A percentile compares a stretch with the other conserved stretches of the same genome.
Conservation (phyloP, 2,888 invertebrate genomes). For the Aethes cnicana region DNA sequence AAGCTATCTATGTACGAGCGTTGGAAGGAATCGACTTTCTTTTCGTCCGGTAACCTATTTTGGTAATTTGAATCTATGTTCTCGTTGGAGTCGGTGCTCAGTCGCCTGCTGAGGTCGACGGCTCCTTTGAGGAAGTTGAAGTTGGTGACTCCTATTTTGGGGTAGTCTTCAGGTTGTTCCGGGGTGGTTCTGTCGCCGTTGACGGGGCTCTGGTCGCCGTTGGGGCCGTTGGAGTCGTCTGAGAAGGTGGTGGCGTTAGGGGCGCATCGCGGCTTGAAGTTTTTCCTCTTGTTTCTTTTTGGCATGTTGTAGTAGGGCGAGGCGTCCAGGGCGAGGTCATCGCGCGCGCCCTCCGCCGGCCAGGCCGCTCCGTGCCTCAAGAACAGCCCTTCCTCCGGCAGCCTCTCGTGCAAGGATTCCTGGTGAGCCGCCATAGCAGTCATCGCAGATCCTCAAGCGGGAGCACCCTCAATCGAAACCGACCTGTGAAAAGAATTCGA, state of each 20-base stretch:
- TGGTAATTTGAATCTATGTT: conserved; percentile 77
- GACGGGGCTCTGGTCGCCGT: conserved; percentile 60
- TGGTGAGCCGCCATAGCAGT: conserved; percentile 82
- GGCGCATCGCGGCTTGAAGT: conserved; percentile 89
- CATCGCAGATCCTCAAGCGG: conserved; percentile 74
- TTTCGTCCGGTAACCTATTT: conserved; percentile 70
- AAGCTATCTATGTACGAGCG: conserved; percentile 78
- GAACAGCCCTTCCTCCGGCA: conserved; percentile 72
- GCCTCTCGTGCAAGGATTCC: conserved; percentile 79
- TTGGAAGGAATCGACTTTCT: conserved; percentile 73
- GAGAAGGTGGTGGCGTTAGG: conserved; percentile 81
- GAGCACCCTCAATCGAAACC: conserved; percentile 67
- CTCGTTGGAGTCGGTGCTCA: conserved; percentile 79
- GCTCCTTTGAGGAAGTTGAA: conserved; percentile 75
- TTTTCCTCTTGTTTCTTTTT: conserved; percentile 89
- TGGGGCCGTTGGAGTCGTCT: conserved; percentile 73
- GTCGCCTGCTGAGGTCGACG: conserved; percentile 75
- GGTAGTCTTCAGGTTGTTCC: conserved; percentile 54
- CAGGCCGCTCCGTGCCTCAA: conserved; percentile 81
- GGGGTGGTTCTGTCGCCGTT: conserved; percentile 71
- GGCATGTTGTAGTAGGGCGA: conserved; percentile 79
- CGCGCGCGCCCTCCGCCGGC: conserved; percentile 66
- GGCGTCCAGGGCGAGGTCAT: conserved; percentile 66
- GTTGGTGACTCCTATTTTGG: conserved; percentile 78
- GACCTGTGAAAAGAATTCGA: conserved; percentile 52